Base-by-base conservation (phyloP, 2,888 invertebrate species). In the Acanthosepion pharaonis region DNA sequence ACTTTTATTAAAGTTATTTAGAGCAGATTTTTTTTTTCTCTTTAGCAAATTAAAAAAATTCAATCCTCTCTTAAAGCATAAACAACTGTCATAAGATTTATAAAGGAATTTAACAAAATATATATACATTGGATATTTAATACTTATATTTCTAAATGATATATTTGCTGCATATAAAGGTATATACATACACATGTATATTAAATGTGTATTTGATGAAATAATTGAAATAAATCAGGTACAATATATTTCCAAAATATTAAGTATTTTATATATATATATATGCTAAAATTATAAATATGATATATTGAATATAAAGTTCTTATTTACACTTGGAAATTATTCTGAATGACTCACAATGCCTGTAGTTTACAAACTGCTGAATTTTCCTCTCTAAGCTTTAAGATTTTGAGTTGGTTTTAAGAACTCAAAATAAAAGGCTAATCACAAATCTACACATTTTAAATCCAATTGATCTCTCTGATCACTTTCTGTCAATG, bases 301-400 rank as follows among this genome's bases (percentile, higher is more conserved):
- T n/a, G n/a, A 78, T 78, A 78, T 78, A n/a, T 78, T 78, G n/a
- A n/a, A 78, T 78, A 78, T 78, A 78, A 78, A 78, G 11, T 78
- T 78, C 78, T 78, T 23, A 59, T 33, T 33, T 33, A 33, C 33
- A 33, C 20, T n/a, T n/a, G n/a, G n/a, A 18, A n/a, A 78, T 78
- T 78, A 78, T 78, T 78, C n/a, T 9, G n/a, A 59, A 59, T 59
- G 55, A 59, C 55, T 33, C 55, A 59, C 55, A 59, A 59, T 59
- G 55, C 23, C 23, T 59, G 55, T 59, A 59, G 55, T 23, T 59
- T 59, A 59, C 23, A 23, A 59, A 59, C 55, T 59, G 55, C 55
- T 59, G 55, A 59, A 59, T 23, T 59, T 59, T 59, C 55, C 55
- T 4, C 20, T 5, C 20, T 59, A 59, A 59, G 5, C 23, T 23